Evolutionary conservation across 2,113 vertebrate genomes (phyloP), one percentile per base, ranked within the genome.

Genomic region (Hydropotes inermis): DNA sequence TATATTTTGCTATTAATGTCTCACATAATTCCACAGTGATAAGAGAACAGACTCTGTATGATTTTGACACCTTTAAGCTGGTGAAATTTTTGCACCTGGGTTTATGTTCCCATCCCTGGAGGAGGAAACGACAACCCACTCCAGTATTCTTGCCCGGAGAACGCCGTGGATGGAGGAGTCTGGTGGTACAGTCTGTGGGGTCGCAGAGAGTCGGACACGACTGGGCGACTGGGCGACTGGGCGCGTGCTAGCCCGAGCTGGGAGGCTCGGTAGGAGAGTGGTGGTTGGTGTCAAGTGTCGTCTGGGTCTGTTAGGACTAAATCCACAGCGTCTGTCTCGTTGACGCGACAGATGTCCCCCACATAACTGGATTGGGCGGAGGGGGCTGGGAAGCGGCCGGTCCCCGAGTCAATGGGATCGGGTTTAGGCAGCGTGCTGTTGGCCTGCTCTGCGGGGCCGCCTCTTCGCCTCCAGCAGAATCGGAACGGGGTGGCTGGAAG

Each of bases 311-410:
- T 58, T 61, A 27, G 47, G 47, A 82, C 82, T 67, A 90, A 12
- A 76, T 39, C 17, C 9, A 1, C 2, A 39, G 64, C 27, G 9
- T 91, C 95, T 94, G 96, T 85, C 82, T 88, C 11, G 1, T 43
- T 84, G 23, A 28, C 3, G 5, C 36, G 98, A 91, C 96, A 97
- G 98, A 97, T 98, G 96, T 97, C 97, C 50, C 27, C 97, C 98
- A 95, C 21, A 3, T 33, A 97, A 96, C 94, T 97, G 96, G 81
- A 90, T 97, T 98, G 87, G 92, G 94, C 33, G 78, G 91, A 93
- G 50, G 50, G 25, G 0, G 57, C 16, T 36, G 87, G 87, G 45
- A 85, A 81, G 43, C 45, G 33, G 3, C 70, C 1, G 30, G 55
- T 58, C 92, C 97, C 96, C 39, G 36, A 43, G 86, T 81, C 30